Evolutionary conservation across 2,113 vertebrate species (phyloP), one percentile per base, ranked within the genome.

Genomic region (Dascyllus trimaculatus): DNA sequence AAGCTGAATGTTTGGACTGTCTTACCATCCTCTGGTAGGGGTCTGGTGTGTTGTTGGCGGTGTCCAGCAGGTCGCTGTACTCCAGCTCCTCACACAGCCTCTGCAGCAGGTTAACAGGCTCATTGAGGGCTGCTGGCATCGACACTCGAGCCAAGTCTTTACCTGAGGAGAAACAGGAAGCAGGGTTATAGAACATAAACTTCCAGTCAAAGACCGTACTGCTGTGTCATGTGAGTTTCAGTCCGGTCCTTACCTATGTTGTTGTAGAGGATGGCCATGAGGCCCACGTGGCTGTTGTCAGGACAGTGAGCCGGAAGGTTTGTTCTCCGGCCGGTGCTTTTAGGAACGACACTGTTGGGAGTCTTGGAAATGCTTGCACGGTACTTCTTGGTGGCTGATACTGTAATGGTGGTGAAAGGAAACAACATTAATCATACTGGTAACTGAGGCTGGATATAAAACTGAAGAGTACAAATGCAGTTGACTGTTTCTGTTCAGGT

Each of bases 141-240:
- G 97, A 97, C 64, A 98, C 96, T 0, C 97, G 96, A 1, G 97
- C 97, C 90, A 98, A 89, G 85, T 98, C 97, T 80, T 98, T 98
- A 60, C 97, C 92, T 93, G 83, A 24, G n/a, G 51, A 38, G 3
- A 11, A 26, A 32, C 4, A 18, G 6, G 5, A 49, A 1, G 24
- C 6, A 0, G 6, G 18, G 3, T 0, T 0, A 64, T 53, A 45
- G 51, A 35, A 57, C 2, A 35, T 9, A 9, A 1, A 10, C 32
- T 35, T 8, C 8, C 58, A 24, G 22, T 15, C 0, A 0, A 45
- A 59, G 14, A 21, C 18, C 19, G 9, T n/a, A 51, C 8, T 51
- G 19, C 9, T 21, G 5, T 21, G 24, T 29, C 29, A 14, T 21
- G 26, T 5, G 21, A n/a, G 13, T 35, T 26, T 11, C 5, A 71